Percentiles rank a stretch among this genome's conserved stretches.
Evolutionary conservation across 2,113 vertebrate species (phyloP).

Genomic region (Stigmatopora argus): DNA sequence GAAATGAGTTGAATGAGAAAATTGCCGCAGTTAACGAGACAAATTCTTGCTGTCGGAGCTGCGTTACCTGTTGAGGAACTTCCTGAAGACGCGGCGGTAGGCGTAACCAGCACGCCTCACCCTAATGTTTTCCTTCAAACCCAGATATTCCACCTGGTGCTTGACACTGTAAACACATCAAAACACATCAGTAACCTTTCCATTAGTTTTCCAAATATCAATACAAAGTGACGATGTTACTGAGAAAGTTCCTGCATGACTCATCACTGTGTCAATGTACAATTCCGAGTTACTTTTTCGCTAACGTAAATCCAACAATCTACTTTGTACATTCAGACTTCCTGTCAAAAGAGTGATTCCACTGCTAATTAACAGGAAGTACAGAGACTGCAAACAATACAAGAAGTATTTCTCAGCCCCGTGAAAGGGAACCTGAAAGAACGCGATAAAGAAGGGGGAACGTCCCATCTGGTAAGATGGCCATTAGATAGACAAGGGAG

Average conservation of each 20-base stretch:
- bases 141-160: constrained; percentile 96
- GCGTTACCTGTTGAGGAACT: constrained; percentile 90
- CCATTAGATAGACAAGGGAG: constrained; percentile 7
- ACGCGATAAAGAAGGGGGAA: constrained; percentile 27
- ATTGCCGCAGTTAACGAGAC: neutral
- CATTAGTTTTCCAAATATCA: neutral
- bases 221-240: neutral
- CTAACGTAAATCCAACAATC: constrained; percentile 12
- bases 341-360: constrained; percentile 54
- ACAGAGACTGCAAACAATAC: constrained; percentile 59
- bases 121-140: constrained; percentile 94
- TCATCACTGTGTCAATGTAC: constrained; percentile 40
- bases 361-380: constrained; percentile 68
- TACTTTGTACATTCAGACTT: constrained; percentile 48
- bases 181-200: neutral
- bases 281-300: constrained; percentile 37
- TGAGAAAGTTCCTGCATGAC: neutral
- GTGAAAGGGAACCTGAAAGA: constrained; percentile 39
- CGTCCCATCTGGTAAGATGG: constrained; percentile 13
- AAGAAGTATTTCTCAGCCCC: constrained; percentile 10
- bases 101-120: constrained; percentile 96
- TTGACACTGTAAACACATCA: constrained; percentile 76
- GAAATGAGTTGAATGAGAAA: neutral
- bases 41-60: neutral
- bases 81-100: constrained; percentile 88